A percentile compares a stretch with the other conserved stretches of the same genome.
These are phyloP conservation scores for Gobio gobio DNA, from an alignment of 2,113 vertebrate genomes.

Conservation along the genomic window DNA sequence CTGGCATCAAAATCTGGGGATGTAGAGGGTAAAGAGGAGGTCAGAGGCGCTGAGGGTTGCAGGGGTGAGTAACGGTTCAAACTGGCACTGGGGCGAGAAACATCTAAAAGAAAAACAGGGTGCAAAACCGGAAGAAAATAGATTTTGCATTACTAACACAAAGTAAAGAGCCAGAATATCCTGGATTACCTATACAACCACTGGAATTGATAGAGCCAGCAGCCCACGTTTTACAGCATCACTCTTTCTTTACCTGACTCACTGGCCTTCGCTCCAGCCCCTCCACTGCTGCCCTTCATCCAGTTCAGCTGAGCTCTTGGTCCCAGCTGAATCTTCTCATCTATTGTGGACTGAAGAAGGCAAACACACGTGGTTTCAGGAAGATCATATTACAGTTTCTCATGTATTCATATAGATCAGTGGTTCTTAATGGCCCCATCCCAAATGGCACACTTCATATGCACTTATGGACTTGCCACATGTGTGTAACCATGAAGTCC, in stretches of 20 bases:
- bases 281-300: conserved; percentile 98
- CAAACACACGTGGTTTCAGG: background rate
- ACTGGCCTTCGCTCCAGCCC: conserved; percentile 86
- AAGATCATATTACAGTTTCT: background rate
- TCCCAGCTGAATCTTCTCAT: conserved; percentile 98
- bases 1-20: conserved; percentile 86
- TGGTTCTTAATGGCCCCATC: background rate
- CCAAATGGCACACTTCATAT: no score
- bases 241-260: conserved; percentile 83
- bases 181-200: background rate
- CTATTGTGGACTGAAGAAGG: conserved; percentile 87
- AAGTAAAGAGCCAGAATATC: background rate
- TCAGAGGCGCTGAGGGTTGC: conserved; percentile 76
- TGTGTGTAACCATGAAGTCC: no score
- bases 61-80: conserved; percentile 95
- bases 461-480: no score
- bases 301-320: conserved; percentile 94
- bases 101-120: conserved; percentile 74
- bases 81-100: conserved; percentile 85
- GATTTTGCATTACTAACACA: background rate
- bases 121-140: background rate
- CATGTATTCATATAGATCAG: background rate
- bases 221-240: background rate
- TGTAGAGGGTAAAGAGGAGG: conserved; percentile 77
- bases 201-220: background rate